Conservation (phyloP, 2,797 vertebrate genomes). For the Malurus splendens region DNA sequence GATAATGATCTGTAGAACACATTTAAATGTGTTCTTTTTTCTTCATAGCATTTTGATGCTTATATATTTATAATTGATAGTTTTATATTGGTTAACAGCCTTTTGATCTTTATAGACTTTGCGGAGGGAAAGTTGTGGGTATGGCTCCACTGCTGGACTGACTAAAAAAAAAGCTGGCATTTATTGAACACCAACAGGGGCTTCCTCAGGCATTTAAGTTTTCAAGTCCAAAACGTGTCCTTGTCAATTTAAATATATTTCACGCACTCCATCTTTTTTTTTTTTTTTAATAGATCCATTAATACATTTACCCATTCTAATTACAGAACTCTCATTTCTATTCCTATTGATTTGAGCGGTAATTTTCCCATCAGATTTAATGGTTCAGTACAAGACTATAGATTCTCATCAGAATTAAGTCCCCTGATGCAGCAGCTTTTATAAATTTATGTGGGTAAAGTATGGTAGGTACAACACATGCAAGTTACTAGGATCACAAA, state of each 20-base stretch:
- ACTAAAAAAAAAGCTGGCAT: not conserved
- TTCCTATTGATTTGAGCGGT: not conserved
- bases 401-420: not conserved
- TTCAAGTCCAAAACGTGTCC: not conserved
- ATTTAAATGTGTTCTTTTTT: not conserved
- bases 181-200: not conserved
- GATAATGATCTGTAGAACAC: not conserved
- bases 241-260: not conserved
- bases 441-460: not conserved
- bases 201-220: not conserved
- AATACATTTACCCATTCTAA: not conserved
- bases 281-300: not conserved
- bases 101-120: not conserved
- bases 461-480: not conserved
- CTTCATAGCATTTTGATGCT: not conserved
- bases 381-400: not conserved
- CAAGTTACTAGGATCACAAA: not conserved
- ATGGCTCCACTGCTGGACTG: not conserved
- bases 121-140: not conserved
- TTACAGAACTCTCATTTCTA: constrained; percentile 6
- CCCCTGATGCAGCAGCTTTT: not conserved
- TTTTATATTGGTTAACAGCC: not conserved
- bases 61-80: not conserved
- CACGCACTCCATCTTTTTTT: not conserved
- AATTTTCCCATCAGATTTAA: constrained; percentile 26